Evolutionary conservation across 1,140 invertebrate genomes (phyloP).

Genomic region (Ostrea edulis): DNA sequence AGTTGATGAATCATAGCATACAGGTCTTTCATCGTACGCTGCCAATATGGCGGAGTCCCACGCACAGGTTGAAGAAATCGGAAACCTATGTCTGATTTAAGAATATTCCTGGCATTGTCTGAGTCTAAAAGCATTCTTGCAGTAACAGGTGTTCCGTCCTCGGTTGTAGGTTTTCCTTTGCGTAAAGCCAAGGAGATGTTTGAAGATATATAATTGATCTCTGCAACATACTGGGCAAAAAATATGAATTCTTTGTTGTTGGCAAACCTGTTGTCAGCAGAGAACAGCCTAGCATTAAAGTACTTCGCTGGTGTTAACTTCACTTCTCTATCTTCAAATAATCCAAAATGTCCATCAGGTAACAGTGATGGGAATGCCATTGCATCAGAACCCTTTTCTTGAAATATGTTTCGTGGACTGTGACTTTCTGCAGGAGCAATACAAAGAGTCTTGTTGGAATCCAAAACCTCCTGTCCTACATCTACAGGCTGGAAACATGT

Average conservation of each 20-base stretch:
- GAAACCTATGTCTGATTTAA: conserved; percentile 25
- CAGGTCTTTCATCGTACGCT: conserved; percentile 43
- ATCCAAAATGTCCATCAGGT: conserved; percentile 41
- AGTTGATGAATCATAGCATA: conserved; percentile 43
- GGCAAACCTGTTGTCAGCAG: conserved; percentile 43
- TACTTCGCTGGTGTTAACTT: conserved; percentile 37
- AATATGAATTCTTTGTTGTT: conserved; percentile 32
- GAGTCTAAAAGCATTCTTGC: conserved; percentile 36
- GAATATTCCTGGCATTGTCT: conserved; percentile 7
- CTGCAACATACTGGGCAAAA: conserved; percentile 45
- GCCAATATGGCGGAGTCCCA: conserved; percentile 49
- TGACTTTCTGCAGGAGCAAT: conserved; percentile 26
- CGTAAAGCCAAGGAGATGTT: conserved; percentile 44
- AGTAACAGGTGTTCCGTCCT: conserved; percentile 24
- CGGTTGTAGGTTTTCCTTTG: conserved; percentile 28
- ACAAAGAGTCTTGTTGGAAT: conserved; percentile 28
- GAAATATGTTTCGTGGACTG: conserved; percentile 18
- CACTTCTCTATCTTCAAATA: conserved; percentile 37
- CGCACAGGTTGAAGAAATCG: conserved; percentile 44
- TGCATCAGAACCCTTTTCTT: conserved; percentile 37
- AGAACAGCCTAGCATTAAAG: conserved; percentile 43
- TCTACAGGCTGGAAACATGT: conserved; percentile 48
- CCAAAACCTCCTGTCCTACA: conserved; percentile 44
- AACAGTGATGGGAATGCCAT: conserved; percentile 43
- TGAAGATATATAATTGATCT: not conserved